phyloP scores from a whole-genome alignment of 2,888 invertebrate species.

The Orthosia gothica region DNA sequence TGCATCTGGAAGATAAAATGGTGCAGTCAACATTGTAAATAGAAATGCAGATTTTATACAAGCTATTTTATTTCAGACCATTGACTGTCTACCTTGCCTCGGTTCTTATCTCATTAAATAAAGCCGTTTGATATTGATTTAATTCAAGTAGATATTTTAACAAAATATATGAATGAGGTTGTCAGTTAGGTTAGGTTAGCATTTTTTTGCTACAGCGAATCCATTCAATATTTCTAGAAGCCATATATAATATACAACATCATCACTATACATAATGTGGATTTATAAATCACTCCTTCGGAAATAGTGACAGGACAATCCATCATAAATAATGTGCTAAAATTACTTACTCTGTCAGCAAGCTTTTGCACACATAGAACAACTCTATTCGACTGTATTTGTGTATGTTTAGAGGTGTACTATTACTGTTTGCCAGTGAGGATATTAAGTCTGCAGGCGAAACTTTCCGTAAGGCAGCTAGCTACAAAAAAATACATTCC shows the following conservation, averaged over 20 bases:
- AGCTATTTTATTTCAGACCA: not conserved
- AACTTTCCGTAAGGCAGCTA: not conserved
- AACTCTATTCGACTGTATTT: not conserved
- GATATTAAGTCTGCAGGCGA: not conserved
- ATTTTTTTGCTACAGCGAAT: conserved; percentile 18
- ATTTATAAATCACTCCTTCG: conserved; percentile 42
- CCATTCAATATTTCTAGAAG: conserved; percentile 38
- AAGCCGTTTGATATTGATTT: not conserved
- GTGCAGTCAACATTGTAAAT: conserved; percentile 10
- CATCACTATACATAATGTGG: conserved; percentile 17
- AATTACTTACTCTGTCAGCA: conserved; percentile 11
- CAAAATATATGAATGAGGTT: not conserved
- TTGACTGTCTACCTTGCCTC: not conserved
- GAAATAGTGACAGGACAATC: conserved; percentile 44
- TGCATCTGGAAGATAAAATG: conserved; percentile 24
- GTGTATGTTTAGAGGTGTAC: not conserved
- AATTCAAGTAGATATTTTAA: not conserved
- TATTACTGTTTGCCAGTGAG: conserved; percentile 12
- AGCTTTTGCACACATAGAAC: conserved; percentile 11
- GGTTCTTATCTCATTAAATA: not conserved
- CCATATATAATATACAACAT: conserved; percentile 22
- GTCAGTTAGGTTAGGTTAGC: not conserved
- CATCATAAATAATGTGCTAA: conserved; percentile 26
- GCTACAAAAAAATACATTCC: not conserved
- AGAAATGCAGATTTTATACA: conserved; percentile 1